Percentiles rank a stretch among this genome's conserved stretches.
phyloP scores from a whole-genome alignment of 2,797 vertebrate genomes.

The Gobio occitaniae region DNA sequence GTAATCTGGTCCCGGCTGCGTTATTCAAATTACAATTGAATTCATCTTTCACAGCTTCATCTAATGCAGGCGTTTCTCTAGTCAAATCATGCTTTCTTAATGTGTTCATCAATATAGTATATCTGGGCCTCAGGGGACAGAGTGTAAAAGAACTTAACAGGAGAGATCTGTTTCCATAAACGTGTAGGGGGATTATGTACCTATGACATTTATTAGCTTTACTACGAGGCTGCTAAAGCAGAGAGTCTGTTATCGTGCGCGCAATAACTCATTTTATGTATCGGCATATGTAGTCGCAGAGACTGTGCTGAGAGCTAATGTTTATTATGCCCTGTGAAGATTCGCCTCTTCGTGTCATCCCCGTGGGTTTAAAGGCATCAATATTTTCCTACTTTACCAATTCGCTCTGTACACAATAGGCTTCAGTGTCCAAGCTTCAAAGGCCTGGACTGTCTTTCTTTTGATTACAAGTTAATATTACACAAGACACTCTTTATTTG shows the following conservation, averaged over 20 bases:
- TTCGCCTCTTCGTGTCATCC: slow-evolving; percentile 66
- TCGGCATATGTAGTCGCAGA: slow-evolving; percentile 64
- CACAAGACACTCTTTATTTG: slow-evolving; percentile 65
- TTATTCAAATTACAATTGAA: slow-evolving; percentile 79
- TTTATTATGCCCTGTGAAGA: slow-evolving; percentile 64
- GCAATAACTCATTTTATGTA: slow-evolving; percentile 56
- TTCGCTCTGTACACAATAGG: slow-evolving; percentile 71
- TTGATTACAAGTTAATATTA: slow-evolving; percentile 67
- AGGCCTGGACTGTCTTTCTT: slow-evolving; percentile 66
- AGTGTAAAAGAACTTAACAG: slow-evolving; percentile 71
- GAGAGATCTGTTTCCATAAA: slow-evolving; percentile 75
- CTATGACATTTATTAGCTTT: slow-evolving; percentile 76
- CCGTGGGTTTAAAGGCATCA: slow-evolving; percentile 73
- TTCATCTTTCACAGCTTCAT: slow-evolving; percentile 79
- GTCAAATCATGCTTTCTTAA: slow-evolving; percentile 79
- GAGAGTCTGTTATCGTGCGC: slow-evolving; percentile 63
- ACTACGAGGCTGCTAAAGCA: slow-evolving; percentile 61
- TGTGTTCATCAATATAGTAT: slow-evolving; percentile 78
- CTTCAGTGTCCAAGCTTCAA: slow-evolving; percentile 78
- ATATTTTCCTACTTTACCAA: slow-evolving; percentile 76
- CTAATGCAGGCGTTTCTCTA: slow-evolving; percentile 75
- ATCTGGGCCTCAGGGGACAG: slow-evolving; percentile 69
- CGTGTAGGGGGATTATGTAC: slow-evolving; percentile 73
- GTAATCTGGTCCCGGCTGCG: slow-evolving; percentile 65
- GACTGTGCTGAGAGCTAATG: slow-evolving; percentile 60